Conservation (phyloP, 2,888 invertebrate species). For the Caradrina kadenii region DNA sequence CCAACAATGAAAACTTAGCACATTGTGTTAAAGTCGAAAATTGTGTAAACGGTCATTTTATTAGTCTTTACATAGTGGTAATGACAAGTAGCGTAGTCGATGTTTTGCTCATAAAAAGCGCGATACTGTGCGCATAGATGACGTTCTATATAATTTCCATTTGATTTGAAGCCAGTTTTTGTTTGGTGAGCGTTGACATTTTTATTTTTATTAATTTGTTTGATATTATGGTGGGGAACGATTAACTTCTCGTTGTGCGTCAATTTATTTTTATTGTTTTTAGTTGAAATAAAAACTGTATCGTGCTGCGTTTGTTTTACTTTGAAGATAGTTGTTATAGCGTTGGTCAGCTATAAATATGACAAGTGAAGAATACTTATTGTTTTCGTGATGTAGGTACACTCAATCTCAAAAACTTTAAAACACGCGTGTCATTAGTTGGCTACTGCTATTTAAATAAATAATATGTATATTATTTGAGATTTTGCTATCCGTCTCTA, state of each 20-base stretch:
- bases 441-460: no score
- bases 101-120: conserved; percentile 86
- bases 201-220: conserved; percentile 88
- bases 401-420: not conserved
- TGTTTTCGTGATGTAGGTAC: not conserved
- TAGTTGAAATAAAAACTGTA: conserved; percentile 58
- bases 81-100: conserved; percentile 77
- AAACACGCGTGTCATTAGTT: not conserved
- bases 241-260: conserved; percentile 62
- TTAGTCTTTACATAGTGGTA: conserved; percentile 59
- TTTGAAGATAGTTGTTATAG: conserved; percentile 21
- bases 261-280: conserved; percentile 67
- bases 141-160: conserved; percentile 86
- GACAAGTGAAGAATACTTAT: not conserved
- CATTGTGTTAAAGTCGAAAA: conserved; percentile 63
- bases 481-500: not conserved
- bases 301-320: conserved; percentile 56
- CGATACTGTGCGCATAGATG: conserved; percentile 84
- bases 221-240: conserved; percentile 69
- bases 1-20: conserved; percentile 61
- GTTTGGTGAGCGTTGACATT: conserved; percentile 78
- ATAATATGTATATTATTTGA: not conserved
- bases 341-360: conserved; percentile 2
- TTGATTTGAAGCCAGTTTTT: conserved; percentile 81
- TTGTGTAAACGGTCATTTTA: conserved; percentile 49